Evolutionary conservation across 2,113 vertebrate species (phyloP).

Genomic region (Eublepharis macularius): DNA sequence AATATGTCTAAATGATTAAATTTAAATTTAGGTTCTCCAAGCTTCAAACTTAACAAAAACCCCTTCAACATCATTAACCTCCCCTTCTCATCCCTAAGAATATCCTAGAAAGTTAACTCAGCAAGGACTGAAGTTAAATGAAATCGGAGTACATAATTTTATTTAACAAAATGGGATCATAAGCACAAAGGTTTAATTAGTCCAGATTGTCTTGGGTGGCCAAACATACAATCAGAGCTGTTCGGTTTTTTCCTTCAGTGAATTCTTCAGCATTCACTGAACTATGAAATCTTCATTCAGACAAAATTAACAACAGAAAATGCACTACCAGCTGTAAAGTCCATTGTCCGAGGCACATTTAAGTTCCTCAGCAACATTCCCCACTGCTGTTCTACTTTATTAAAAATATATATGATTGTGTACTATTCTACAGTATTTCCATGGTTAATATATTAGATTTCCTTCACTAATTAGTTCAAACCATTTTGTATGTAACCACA

Average conservation of each 20-base stretch:
- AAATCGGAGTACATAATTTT: background rate
- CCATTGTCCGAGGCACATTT: background rate
- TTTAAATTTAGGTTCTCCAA: background rate
- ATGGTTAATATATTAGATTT: constrained; percentile 51
- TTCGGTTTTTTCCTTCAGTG: background rate
- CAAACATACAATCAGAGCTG: constrained; percentile 23
- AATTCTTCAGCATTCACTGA: background rate
- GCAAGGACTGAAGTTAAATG: background rate
- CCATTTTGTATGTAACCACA: constrained; percentile 28
- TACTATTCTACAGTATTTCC: constrained; percentile 26
- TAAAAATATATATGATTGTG: constrained; percentile 49
- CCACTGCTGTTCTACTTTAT: background rate
- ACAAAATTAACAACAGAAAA: background rate
- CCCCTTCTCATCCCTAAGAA: background rate
- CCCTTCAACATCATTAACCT: background rate
- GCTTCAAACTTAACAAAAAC: background rate
- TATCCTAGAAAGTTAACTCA: background rate
- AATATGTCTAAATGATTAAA: constrained; percentile 1
- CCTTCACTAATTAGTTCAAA: constrained; percentile 35
- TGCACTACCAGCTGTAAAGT: background rate
- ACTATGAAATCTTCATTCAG: background rate
- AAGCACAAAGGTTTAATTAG: background rate
- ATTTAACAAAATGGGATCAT: background rate
- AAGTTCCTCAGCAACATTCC: background rate
- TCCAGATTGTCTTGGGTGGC: background rate